Conservation (phyloP, 2,888 invertebrate genomes). For the Drosophila prolongata region DNA sequence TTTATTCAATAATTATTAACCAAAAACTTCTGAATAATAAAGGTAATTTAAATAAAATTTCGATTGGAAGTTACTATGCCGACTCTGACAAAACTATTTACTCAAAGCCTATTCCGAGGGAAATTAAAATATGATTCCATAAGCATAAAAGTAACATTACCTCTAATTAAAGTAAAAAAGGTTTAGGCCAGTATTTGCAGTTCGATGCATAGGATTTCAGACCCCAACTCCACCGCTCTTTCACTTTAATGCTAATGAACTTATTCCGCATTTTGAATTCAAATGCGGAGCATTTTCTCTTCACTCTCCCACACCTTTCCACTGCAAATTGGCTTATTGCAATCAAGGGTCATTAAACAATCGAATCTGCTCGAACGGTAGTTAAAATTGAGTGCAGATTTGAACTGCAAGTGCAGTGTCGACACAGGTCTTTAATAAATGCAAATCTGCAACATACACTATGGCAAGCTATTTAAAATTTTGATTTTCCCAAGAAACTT, state of each 20-base stretch:
- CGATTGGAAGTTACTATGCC: background rate
- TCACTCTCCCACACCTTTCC: background rate
- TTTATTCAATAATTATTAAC: background rate
- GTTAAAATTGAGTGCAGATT: background rate
- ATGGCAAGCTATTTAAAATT: background rate
- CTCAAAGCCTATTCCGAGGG: background rate
- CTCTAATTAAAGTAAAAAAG: constrained; percentile 8
- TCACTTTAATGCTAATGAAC: constrained; percentile 66
- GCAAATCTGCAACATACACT: background rate
- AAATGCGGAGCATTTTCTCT: constrained; percentile 50
- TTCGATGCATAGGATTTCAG: constrained; percentile 17
- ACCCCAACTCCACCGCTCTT: constrained; percentile 1
- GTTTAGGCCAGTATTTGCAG: constrained; percentile 48
- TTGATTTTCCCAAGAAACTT: constrained; percentile 24
- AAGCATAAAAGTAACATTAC: constrained; percentile 6
- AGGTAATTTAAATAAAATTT: background rate
- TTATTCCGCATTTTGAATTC: constrained; percentile 66
- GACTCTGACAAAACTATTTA: background rate
- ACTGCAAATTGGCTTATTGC: constrained; percentile 68
- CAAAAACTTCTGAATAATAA: background rate
- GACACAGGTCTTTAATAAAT: background rate
- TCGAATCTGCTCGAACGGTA: constrained; percentile 44
- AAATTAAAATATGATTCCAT: constrained; percentile 1
- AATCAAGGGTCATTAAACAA: constrained; percentile 71
- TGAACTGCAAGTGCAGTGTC: background rate